A percentile compares a stretch with the other conserved stretches of the same genome.
Evolutionary conservation across 1,140 invertebrate genomes (phyloP).

Genomic region (Drosophila pandora): DNA sequence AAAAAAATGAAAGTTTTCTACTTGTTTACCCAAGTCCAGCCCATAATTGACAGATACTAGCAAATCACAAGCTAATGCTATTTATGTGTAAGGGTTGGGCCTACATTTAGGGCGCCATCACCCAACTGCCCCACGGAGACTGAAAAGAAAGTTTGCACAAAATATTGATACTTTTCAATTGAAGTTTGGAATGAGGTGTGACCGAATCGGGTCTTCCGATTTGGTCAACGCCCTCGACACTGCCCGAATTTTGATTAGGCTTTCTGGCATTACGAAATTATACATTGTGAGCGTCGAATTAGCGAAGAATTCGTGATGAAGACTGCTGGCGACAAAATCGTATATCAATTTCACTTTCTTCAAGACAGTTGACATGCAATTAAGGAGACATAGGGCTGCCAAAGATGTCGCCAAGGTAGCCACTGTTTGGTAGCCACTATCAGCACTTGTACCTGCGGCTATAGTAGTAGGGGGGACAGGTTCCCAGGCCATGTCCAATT

Average conservation of each 20-base stretch:
- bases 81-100: conserved; percentile 45
- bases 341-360: conserved; percentile 76
- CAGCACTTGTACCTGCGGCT: background rate
- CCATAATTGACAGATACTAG: conserved; percentile 28
- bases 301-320: conserved; percentile 46
- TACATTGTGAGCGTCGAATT: conserved; percentile 24
- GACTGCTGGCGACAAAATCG: conserved; percentile 1
- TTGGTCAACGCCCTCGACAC: conserved; percentile 41
- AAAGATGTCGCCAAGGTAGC: conserved; percentile 51
- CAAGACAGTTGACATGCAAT: conserved; percentile 43
- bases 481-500: conserved; percentile 70
- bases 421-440: conserved; percentile 4
- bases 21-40: conserved; percentile 45
- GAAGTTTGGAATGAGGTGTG: conserved; percentile 39
- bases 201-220: conserved; percentile 9
- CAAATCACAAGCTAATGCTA: conserved; percentile 68
- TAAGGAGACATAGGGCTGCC: conserved; percentile 71
- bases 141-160: conserved; percentile 69
- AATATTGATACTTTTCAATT: conserved; percentile 35
- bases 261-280: conserved; percentile 34
- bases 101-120: background rate
- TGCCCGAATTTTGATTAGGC: conserved; percentile 47
- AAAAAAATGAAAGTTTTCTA: conserved; percentile 72
- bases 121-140: conserved; percentile 5
- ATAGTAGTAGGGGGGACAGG: conserved; percentile 7